These are phyloP conservation scores for Triplophysa tibetana DNA, from an alignment of 2,113 vertebrate genomes.

Conservation along the genomic window DNA sequence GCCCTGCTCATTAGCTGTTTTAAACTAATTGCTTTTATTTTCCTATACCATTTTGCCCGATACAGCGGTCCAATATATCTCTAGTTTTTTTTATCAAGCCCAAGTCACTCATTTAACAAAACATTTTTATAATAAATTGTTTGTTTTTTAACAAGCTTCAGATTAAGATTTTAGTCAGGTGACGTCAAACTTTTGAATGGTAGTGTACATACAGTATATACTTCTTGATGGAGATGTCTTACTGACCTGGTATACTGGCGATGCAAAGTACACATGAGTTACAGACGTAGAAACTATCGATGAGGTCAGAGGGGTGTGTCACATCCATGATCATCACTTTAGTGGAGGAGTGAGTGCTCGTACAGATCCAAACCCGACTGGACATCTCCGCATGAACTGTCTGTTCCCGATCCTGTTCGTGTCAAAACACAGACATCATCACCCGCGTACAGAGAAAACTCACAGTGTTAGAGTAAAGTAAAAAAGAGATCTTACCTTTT, in stretches of 20 bases:
- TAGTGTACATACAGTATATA: no score
- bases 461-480: neutral
- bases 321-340: slow-evolving; percentile 95
- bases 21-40: no score
- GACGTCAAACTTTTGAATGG: no score
- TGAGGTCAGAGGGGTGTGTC: slow-evolving; percentile 88
- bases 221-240: neutral
- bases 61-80: no score
- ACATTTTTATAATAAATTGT: no score
- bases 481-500: slow-evolving; percentile 50
- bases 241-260: slow-evolving; percentile 90
- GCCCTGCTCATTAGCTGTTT: no score
- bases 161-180: no score
- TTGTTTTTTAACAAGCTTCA: no score
- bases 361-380: slow-evolving; percentile 94
- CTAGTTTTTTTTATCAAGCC: no score
- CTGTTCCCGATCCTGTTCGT: slow-evolving; percentile 79
- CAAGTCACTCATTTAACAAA: no score
- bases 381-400: slow-evolving; percentile 79
- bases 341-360: slow-evolving; percentile 92
- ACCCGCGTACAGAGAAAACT: neutral
- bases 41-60: no score
- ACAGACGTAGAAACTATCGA: slow-evolving; percentile 97
- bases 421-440: slow-evolving; percentile 7
- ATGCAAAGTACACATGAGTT: slow-evolving; percentile 95